Evolutionary conservation across 2,797 vertebrate genomes (phyloP).

Genomic region (Enteromius thamalakanensis): DNA sequence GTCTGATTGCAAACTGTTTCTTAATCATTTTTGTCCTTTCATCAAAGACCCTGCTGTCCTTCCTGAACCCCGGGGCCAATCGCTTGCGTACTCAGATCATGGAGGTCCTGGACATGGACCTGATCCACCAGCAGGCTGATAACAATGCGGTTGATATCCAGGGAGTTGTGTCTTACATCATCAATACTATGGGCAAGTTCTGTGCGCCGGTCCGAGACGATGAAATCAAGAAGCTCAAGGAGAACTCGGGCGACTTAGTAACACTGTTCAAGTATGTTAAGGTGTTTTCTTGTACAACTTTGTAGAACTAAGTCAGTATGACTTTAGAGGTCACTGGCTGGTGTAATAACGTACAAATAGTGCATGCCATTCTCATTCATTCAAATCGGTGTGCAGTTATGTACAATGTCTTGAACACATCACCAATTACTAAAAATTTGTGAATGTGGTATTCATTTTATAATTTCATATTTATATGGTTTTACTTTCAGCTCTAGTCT

Average conservation of each 20-base stretch:
- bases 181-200: constrained; percentile 90
- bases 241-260: constrained; percentile 78
- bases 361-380: neutral
- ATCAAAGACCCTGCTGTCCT: constrained; percentile 86
- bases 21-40: neutral
- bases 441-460: neutral
- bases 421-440: neutral
- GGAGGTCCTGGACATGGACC: constrained; percentile 90
- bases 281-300: neutral
- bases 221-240: constrained; percentile 85
- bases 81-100: constrained; percentile 90
- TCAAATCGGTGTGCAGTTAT: neutral
- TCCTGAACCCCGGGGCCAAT: constrained; percentile 89
- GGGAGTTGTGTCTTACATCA: constrained; percentile 86
- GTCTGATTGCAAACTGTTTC: neutral
- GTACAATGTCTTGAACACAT: neutral
- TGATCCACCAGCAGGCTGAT: constrained; percentile 91
- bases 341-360: neutral
- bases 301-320: neutral
- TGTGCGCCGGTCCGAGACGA: constrained; percentile 88
- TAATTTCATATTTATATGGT: neutral
- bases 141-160: constrained; percentile 89
- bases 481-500: neutral
- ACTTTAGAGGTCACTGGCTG: neutral
- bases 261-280: constrained; percentile 80